phyloP scores from a whole-genome alignment of 2,888 invertebrate genomes.

The Agrotis segetum region DNA sequence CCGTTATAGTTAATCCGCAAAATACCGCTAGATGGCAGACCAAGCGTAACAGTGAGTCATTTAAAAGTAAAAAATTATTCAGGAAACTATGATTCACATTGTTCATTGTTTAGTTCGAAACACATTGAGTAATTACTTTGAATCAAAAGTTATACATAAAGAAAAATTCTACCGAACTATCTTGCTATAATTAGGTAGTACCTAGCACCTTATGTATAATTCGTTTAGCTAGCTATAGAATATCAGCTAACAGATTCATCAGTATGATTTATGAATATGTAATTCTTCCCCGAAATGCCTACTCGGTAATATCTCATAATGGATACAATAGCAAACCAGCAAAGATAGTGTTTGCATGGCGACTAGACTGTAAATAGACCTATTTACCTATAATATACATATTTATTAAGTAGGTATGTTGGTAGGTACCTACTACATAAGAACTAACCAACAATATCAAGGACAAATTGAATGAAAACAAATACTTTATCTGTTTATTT shows the following conservation, averaged over 20 bases:
- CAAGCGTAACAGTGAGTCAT: conserved; percentile 30
- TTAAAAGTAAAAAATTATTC: conserved; percentile 11
- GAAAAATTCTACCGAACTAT: neutral
- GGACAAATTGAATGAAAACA: conserved; percentile 39
- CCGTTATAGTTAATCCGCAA: conserved; percentile 20
- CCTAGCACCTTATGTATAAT: no score
- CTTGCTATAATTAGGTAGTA: neutral
- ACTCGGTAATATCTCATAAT: neutral
- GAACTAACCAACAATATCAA: conserved; percentile 29
- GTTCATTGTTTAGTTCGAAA: conserved; percentile 34
- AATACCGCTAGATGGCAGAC: conserved; percentile 40
- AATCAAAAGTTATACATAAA: conserved; percentile 12
- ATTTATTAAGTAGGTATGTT: neutral
- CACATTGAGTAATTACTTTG: conserved; percentile 35
- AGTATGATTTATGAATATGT: neutral
- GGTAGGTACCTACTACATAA: neutral
- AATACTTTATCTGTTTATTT: conserved; percentile 40
- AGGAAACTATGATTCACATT: conserved; percentile 49
- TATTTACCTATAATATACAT: neutral
- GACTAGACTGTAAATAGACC: neutral
- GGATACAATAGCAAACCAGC: conserved; percentile 18
- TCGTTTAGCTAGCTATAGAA: neutral
- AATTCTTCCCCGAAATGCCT: neutral
- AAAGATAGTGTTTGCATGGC: conserved; percentile 3
- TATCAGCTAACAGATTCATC: neutral